Base-by-base conservation (phyloP, 2,888 invertebrate genomes). In the Nowickia ferox region DNA sequence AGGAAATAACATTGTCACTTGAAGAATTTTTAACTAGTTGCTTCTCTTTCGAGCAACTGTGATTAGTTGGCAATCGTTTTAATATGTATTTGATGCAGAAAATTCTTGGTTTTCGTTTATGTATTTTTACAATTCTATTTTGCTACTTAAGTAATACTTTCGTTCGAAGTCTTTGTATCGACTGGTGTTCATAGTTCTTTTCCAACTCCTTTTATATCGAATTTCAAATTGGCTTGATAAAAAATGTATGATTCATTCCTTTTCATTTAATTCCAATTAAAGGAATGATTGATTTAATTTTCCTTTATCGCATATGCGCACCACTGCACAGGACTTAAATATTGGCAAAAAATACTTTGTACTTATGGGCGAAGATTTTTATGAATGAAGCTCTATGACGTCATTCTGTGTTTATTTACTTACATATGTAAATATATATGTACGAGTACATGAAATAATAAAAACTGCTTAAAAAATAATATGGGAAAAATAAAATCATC, bases 291-390 rank as follows among this genome's bases (percentile, higher is more conserved):
- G 82, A 89, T 88, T 87, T 68, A 78, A 87, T 88, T 87, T 17
- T 22, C n/a, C 69, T 84, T 88, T 89, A 89, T 89, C 89, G 78
- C 87, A 88, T 84, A 87, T 88, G 88, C 87, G 87, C 89, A 89
- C 88, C 79, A 88, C 3, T 86, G 82, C 84, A 76, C 84, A 81
- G 53, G 57, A 48, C 51, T 22, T 61, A 15, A 40, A n/a, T 68
- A 13, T 17, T 51, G 30, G 17, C 8, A 42, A 48, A 10, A 19
- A 15, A 17, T 38, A 2, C 55, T 53, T 42, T 61, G 40, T 13
- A 42, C 19, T 42, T 74, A 9, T 61, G 61, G 53, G 44, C 61
- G 53, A 78, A 63, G 38, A 51, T 40, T 46, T 80, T 80, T 63
- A 68, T 85, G 82, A 85, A 85, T 85, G 82, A 75, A 82, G 8